Base-by-base conservation (phyloP, 30 jellyfish, hydroid and myxozoan genomes). In the Euphysa ruthae region DNA sequence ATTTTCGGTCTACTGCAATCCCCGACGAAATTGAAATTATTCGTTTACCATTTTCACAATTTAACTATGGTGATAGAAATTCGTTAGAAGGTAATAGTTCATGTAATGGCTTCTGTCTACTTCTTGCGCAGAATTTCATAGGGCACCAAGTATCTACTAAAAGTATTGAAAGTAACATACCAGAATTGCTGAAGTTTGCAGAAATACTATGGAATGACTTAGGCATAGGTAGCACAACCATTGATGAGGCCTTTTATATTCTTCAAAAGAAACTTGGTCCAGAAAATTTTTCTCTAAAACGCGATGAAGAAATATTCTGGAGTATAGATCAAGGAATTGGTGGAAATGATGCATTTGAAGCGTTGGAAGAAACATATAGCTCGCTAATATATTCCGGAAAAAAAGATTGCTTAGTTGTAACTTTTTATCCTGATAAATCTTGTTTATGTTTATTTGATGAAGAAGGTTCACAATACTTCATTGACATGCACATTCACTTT, bases 401-500 rank as follows among this genome's bases (percentile, higher is more conserved):
- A 14, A 29, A 32, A 34, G 28, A 3, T n/a, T 61, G 74, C 62
- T 61, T 61, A 32, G 27, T 61, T 25, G 23, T 61, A 23, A 61
- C 74, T 25, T 61, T 61, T 26, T 32, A 61, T 25, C 63, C 61
- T 26, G 63, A 32, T 16, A 61, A 61, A 16, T 26, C 74, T 5
- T 61, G 74, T 27, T 18, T 61, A 4, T 61, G 74, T 61, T 61
- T 61, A 33, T 61, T 61, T 27, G 74, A 61, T 6, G 74, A 32
- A 7, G 28, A 31, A 15, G 74, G 74, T 4, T 29, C 61, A 8
- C 74, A 61, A 61, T 14, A 14, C 62, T 61, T 61, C 27, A 19
- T 61, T 3, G 74, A 61, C 34, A 28, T 10, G 18, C 61, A 61
- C 31, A 61, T 61, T 26, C 74, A 61, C 34, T 61, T 26, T 27